Percentiles rank a stretch among this genome's conserved stretches.
Conservation (phyloP, 2,113 vertebrate genomes). For the Lamprotornis superbus region DNA sequence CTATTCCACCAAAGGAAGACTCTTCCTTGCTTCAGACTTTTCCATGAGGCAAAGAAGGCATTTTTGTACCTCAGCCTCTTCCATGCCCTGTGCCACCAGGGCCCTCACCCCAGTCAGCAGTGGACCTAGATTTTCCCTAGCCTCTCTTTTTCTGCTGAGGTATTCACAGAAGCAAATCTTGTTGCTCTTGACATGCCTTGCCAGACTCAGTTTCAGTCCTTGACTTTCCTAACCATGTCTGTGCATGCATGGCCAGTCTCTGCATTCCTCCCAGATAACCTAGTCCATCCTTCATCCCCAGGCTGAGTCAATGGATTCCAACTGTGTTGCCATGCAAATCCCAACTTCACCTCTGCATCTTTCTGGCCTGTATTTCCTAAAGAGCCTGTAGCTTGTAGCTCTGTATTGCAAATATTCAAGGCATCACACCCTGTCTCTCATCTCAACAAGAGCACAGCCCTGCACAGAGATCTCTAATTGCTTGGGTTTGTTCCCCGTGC, state of each 20-base stretch:
- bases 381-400: not conserved
- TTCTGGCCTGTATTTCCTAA: not conserved
- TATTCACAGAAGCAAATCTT: not conserved
- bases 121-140: not conserved
- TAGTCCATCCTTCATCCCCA: not conserved
- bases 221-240: not conserved
- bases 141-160: not conserved
- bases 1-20: not conserved
- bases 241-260: not conserved
- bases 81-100: not conserved
- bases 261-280: not conserved
- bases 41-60: not conserved
- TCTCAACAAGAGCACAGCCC: not conserved
- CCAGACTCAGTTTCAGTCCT: not conserved
- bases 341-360: accelerated
- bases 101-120: not conserved
- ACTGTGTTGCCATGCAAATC: not conserved
- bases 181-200: not conserved
- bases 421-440: not conserved
- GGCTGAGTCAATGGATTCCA: not conserved
- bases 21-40: not conserved
- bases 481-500: not conserved
- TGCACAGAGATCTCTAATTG: not conserved
- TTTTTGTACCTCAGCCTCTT: not conserved
- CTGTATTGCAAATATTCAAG: not conserved